Percentiles rank a stretch among this genome's conserved stretches.
These are phyloP conservation scores for Andrena cerasifolii DNA, from an alignment of 1,140 invertebrate species.

Conservation along the genomic window DNA sequence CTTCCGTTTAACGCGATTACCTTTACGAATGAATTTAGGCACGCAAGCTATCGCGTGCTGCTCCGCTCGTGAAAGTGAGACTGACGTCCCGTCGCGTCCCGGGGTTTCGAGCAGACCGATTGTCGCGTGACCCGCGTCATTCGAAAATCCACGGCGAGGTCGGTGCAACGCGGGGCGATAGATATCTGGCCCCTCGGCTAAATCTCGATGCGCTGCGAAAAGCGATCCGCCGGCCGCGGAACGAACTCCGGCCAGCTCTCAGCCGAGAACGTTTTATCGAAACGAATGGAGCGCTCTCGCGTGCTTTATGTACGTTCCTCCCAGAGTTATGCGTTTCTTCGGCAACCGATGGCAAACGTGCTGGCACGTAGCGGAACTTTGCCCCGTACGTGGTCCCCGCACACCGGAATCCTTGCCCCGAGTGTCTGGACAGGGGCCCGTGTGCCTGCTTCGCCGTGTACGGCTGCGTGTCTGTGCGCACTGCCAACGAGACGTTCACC, in stretches of 20 bases:
- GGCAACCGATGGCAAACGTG: conserved; percentile 49
- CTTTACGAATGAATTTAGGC: too few species aligned
- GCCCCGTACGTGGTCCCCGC: conserved; percentile 53
- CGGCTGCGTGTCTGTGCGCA: background rate
- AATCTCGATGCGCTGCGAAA: conserved; percentile 9
- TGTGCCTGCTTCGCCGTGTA: too few species aligned
- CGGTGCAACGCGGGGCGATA: background rate
- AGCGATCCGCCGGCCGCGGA: background rate
- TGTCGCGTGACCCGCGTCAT: too few species aligned
- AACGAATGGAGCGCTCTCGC: conserved; percentile 35
- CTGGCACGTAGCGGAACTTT: conserved; percentile 69
- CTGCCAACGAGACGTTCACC: too few species aligned
- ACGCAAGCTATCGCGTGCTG: too few species aligned
- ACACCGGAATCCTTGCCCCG: conserved; percentile 13
- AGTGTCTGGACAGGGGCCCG: conserved; percentile 24
- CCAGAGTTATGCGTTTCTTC: conserved; percentile 54
- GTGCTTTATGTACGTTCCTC: conserved; percentile 36
- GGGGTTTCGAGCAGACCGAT: too few species aligned
- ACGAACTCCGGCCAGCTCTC: background rate
- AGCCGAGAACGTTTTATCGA: conserved; percentile 13
- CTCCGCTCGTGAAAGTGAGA: too few species aligned
- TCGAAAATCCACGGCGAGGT: background rate
- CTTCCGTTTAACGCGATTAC: too few species aligned
- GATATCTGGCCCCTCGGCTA: background rate
- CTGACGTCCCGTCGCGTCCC: too few species aligned